These are phyloP conservation scores for Onychomys leucogaster DNA, from an alignment of 2,797 vertebrate species.

Conservation along the genomic window DNA sequence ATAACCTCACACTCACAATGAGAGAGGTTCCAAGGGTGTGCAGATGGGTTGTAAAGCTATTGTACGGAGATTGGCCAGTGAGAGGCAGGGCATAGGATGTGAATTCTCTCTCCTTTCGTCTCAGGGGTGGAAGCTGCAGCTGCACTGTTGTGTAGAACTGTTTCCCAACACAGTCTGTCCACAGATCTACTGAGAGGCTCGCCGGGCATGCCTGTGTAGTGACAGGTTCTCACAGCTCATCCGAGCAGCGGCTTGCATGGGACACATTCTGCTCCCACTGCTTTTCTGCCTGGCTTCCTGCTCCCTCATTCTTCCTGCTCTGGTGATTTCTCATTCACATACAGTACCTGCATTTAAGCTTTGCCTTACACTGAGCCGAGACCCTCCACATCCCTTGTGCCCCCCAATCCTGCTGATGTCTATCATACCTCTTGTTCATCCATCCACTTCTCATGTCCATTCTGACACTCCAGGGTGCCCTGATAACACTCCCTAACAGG, in stretches of 20 bases:
- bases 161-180: neutral
- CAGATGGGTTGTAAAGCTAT: neutral
- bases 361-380: neutral
- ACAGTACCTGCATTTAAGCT: too few relatives aligned
- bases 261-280: neutral
- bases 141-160: neutral
- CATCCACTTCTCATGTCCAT: neutral
- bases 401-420: neutral
- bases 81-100: neutral
- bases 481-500: neutral
- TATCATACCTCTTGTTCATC: neutral
- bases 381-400: too few relatives aligned
- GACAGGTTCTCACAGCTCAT: neutral
- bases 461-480: rapidly evolving
- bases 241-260: neutral
- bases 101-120: neutral
- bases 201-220: too few relatives aligned
- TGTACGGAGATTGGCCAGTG: neutral
- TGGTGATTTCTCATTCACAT: rapidly evolving
- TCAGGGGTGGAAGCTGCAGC: neutral
- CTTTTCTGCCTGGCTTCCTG: neutral
- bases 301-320: neutral
- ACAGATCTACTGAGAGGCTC: rapidly evolving
- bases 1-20: too few relatives aligned
- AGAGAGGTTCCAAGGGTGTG: neutral